phyloP scores from a whole-genome alignment of 2,888 invertebrate species.

The Trypoxylon attenuatum region DNA sequence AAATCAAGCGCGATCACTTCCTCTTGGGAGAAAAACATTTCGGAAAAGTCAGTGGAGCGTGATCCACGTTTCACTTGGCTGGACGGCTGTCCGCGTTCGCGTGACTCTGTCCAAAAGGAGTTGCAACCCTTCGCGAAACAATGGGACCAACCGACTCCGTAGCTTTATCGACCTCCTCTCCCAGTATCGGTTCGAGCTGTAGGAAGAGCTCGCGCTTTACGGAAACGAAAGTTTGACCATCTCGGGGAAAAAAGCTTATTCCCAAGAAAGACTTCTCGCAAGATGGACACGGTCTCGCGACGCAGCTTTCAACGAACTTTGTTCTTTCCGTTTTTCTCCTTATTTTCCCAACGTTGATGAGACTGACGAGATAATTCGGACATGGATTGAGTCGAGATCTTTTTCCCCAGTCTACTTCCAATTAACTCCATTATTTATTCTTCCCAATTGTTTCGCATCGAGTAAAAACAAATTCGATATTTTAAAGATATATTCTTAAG shows the following conservation, averaged over 20 bases:
- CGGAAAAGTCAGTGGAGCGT: slow-evolving; percentile 59
- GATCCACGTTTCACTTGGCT: slow-evolving; percentile 39
- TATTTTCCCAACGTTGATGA: too few relatives aligned
- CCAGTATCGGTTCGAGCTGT: too few relatives aligned
- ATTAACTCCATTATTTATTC: slow-evolving; percentile 7
- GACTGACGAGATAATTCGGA: too few relatives aligned
- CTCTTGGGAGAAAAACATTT: slow-evolving; percentile 51
- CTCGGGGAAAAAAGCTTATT: slow-evolving; percentile 7
- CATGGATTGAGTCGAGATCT: too few relatives aligned
- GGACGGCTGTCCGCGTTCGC: neutral
- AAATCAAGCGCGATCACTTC: slow-evolving; percentile 33
- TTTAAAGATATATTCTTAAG: too few relatives aligned
- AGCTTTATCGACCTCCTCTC: too few relatives aligned
- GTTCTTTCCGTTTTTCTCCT: too few relatives aligned
- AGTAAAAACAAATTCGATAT: too few relatives aligned
- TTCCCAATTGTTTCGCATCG: too few relatives aligned
- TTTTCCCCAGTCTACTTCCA: neutral
- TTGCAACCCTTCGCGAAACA: slow-evolving; percentile 33
- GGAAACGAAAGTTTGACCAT: slow-evolving; percentile 22
- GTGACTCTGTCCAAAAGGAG: neutral
- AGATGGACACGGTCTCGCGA: neutral
- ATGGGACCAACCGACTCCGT: too few relatives aligned
- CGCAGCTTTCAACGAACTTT: neutral
- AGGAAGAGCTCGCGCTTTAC: too few relatives aligned
- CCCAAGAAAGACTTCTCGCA: slow-evolving; percentile 10